A percentile compares a stretch with the other conserved stretches of the same genome.
These are phyloP conservation scores for Cepaea nemoralis DNA, from an alignment of 1,140 invertebrate species.

Conservation along the genomic window DNA sequence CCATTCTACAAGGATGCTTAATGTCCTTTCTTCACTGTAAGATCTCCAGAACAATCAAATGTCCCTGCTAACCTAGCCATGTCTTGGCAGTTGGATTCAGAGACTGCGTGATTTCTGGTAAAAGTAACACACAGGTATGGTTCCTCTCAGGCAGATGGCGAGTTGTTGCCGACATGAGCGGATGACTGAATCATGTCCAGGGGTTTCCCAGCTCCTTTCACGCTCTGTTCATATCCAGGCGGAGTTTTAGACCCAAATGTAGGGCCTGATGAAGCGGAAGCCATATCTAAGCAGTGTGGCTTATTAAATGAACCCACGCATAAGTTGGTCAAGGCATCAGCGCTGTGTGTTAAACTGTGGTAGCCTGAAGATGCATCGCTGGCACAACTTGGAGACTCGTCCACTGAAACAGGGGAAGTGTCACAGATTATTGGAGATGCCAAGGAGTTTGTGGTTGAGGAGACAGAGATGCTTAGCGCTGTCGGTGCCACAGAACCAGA, in stretches of 20 bases:
- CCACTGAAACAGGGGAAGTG: slow-evolving; percentile 34
- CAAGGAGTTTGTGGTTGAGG: slow-evolving; percentile 1
- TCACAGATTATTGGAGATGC: slow-evolving; percentile 35
- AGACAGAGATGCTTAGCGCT: slow-evolving; percentile 20
- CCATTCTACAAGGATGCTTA: too few relatives aligned
- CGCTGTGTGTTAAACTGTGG: slow-evolving; percentile 29
- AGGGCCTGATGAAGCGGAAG: background rate
- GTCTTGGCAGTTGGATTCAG: too few relatives aligned
- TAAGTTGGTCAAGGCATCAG: background rate
- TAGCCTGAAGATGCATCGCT: slow-evolving; percentile 34
- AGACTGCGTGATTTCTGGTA: too few relatives aligned
- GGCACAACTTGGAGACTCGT: slow-evolving; percentile 38
- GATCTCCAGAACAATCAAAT: too few relatives aligned
- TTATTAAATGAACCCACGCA: background rate
- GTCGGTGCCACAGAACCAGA: background rate
- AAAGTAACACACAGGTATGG: too few relatives aligned
- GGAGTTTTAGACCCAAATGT: background rate
- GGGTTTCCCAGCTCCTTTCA: background rate
- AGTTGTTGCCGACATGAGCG: background rate
- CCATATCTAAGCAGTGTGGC: slow-evolving; percentile 14
- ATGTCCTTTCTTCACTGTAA: too few relatives aligned
- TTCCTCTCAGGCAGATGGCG: background rate
- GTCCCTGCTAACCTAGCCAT: too few relatives aligned
- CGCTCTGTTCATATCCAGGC: background rate
- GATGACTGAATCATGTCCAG: background rate